phyloP scores from a whole-genome alignment of 2,797 vertebrate species.

The Sebastes cheni region DNA sequence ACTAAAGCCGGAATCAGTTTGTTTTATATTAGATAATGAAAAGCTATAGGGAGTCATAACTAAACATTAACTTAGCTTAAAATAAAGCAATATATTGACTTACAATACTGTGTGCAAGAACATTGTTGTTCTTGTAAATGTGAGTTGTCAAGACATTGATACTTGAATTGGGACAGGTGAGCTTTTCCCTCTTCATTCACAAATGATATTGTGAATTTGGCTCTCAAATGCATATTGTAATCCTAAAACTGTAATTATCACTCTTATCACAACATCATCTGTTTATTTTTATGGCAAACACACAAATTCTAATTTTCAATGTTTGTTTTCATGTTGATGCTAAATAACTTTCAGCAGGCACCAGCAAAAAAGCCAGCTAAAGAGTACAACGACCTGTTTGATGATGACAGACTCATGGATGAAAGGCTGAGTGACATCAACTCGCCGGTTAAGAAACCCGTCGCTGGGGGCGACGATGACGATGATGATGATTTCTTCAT shows the following conservation, averaged over 20 bases:
- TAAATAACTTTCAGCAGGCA: conserved; percentile 29
- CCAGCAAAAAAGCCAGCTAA: conserved; percentile 55
- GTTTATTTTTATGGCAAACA: not conserved
- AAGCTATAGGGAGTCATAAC: no score
- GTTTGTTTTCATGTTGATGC: not conserved
- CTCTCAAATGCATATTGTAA: no score
- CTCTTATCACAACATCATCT: not conserved
- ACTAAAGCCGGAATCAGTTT: no score
- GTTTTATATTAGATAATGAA: no score
- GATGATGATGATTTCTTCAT: conserved; percentile 81
- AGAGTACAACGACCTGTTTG: conserved; percentile 90
- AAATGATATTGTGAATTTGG: no score
- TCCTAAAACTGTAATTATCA: not conserved
- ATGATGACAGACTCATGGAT: conserved; percentile 83
- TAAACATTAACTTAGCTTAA: no score
- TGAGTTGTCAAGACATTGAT: no score
- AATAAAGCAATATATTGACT: no score
- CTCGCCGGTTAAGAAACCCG: conserved; percentile 78
- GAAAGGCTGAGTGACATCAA: conserved; percentile 79
- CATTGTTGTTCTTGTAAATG: no score
- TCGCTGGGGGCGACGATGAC: conserved; percentile 62
- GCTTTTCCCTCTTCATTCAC: no score
- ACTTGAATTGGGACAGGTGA: no score
- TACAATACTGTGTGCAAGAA: no score
- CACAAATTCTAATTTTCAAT: not conserved